phyloP scores from a whole-genome alignment of 2,797 vertebrate genomes.

The Rhabdophis nuchalis region DNA sequence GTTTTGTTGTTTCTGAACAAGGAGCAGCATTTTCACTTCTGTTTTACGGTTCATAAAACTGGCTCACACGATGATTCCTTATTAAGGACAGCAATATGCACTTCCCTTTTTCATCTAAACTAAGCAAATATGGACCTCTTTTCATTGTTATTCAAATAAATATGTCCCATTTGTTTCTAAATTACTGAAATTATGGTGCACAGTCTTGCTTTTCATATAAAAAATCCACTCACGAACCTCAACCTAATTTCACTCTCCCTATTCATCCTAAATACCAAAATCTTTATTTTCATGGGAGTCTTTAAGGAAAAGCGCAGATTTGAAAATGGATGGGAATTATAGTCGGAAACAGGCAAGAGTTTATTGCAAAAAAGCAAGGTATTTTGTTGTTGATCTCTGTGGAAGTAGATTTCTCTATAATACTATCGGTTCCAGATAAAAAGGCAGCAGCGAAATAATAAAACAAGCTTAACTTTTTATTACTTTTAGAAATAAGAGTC shows the following conservation, averaged over 20 bases:
- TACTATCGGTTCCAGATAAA: background rate
- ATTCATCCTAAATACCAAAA: background rate
- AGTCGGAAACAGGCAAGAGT: background rate
- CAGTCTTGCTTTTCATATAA: background rate
- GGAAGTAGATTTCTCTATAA: background rate
- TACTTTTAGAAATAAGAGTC: background rate
- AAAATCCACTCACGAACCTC: background rate
- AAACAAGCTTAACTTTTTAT: background rate
- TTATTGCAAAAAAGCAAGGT: background rate
- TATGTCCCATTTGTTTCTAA: background rate
- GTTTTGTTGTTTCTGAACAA: background rate
- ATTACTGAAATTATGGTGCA: background rate
- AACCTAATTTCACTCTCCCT: background rate
- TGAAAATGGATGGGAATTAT: background rate
- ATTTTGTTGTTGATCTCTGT: slow-evolving; percentile 2
- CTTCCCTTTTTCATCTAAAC: background rate
- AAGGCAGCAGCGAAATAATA: background rate
- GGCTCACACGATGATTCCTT: background rate
- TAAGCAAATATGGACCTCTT: background rate
- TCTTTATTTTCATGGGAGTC: background rate
- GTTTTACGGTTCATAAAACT: background rate
- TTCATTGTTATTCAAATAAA: background rate
- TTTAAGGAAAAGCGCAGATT: background rate
- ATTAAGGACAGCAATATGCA: background rate
- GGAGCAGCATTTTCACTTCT: background rate